Conservation (phyloP, 2,113 vertebrate species). For the Peucedramus taeniatus region DNA sequence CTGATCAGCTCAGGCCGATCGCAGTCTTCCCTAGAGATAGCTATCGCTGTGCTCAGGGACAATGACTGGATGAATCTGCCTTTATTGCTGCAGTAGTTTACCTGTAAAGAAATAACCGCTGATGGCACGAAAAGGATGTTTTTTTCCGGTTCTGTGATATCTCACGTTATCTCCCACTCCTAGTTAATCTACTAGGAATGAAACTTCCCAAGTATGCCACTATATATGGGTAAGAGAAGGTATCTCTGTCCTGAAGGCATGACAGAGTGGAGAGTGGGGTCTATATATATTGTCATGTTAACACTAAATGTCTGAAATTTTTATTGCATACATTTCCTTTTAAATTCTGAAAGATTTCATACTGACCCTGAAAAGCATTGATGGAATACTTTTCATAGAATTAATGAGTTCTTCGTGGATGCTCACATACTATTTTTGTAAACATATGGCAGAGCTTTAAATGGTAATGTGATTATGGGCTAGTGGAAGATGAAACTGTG, state of each 20-base stretch:
- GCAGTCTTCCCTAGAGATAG: neutral
- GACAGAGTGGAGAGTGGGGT: neutral
- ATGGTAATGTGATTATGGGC: constrained; percentile 18
- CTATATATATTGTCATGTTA: neutral
- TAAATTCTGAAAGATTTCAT: neutral
- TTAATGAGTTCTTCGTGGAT: neutral
- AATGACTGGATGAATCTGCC: neutral
- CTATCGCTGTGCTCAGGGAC: neutral
- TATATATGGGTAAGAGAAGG: constrained; percentile 44
- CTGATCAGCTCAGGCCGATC: neutral
- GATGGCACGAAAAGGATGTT: neutral
- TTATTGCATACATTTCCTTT: constrained; percentile 50
- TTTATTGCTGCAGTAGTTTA: constrained; percentile 16
- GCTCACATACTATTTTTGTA: neutral
- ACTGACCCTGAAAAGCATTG: neutral
- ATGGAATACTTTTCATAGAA: constrained; percentile 4
- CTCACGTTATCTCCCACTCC: constrained; percentile 30
- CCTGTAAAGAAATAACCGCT: neutral
- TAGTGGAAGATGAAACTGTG: constrained; percentile 24
- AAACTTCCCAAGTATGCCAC: constrained; percentile 30
- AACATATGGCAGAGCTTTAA: constrained; percentile 22
- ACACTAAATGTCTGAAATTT: constrained; percentile 18
- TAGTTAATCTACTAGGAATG: constrained; percentile 42
- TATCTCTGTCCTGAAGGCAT: neutral
- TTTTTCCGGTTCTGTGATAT: constrained; percentile 27